Base-by-base conservation (phyloP, 2,113 vertebrate species). In the Rhinolophus ferrumequinum region DNA sequence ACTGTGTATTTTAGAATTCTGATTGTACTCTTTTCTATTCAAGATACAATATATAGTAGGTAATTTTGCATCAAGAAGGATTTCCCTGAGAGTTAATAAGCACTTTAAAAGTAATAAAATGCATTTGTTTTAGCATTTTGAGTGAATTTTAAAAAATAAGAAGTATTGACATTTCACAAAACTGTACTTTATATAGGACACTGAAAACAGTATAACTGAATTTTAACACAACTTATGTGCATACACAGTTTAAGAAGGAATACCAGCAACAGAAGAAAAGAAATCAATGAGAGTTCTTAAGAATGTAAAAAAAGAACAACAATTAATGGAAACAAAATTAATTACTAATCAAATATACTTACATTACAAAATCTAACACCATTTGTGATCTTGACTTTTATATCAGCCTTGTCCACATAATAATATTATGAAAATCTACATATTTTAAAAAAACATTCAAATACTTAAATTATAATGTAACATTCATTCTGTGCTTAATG, bases 271-370 rank as follows among this genome's bases (percentile, higher is more conserved):
- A 69, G 50, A 56, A 26, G 6, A 58, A 97, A 56, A 26, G 6
- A 58, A 97, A 98, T 73, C 58, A 97, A 76, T 89, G 82, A 94
- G 47, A 58, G 54, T 44, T 44, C 54, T 93, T 58, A 97, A 60
- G 50, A 88, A 91, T 76, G 67, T 93, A 92, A 83, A 96, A 96
- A 93, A 96, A 94, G 58, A 96, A 94, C 93, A 88, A 90, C 87
- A 94, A 88, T 33, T 28, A 96, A 93, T 91, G 41, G 67, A 95
- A 95, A 56, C 41, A 92, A 96, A 96, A 26, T 77, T 69, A 97
- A 87, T 76, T 80, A 93, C 89, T 93, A 96, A 97, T 95, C 54
- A 97, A 97, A 88, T 3, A 41, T 38, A 94, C 89, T 95, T 94
- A 75, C 14, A 91, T 66, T n/a, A 77, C 89, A 79, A 96, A 90